Evolutionary conservation across 2,888 invertebrate species (phyloP).

Genomic region (Dolichopus griseipennis): DNA sequence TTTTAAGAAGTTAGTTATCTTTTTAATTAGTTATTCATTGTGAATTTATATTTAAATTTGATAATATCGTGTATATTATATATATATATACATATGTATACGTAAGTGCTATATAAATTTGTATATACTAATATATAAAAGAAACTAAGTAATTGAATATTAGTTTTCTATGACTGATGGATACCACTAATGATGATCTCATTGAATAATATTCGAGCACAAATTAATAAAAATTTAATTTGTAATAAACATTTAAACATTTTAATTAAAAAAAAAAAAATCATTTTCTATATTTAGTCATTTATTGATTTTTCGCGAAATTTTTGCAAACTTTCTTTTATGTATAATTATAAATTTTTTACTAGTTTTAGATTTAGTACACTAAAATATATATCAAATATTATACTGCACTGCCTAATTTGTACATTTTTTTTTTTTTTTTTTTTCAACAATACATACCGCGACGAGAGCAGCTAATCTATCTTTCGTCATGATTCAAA

Average conservation of each 20-base stretch:
- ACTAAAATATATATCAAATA: background rate
- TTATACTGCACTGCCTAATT: background rate
- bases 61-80: too few species aligned
- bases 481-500: conserved; percentile 76
- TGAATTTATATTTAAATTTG: too few species aligned
- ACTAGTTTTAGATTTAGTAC: background rate
- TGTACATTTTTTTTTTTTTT: background rate
- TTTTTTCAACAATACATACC: background rate
- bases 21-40: too few species aligned
- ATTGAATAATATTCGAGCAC: background rate
- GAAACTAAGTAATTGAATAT: background rate
- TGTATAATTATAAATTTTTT: background rate
- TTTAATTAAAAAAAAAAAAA: background rate
- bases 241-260: too few species aligned
- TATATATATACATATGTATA: background rate
- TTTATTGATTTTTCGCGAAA: background rate
- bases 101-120: background rate
- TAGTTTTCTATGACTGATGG: background rate
- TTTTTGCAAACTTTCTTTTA: background rate
- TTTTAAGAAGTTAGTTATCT: too few species aligned
- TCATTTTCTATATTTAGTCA: background rate
- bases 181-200: background rate
- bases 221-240: background rate
- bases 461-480: conserved; percentile 78
- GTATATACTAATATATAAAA: too few species aligned